Percentiles rank a stretch among this genome's conserved stretches.
phyloP scores from a whole-genome alignment of 2,797 vertebrate species.

The Poeciliopsis paucimaculata region DNA sequence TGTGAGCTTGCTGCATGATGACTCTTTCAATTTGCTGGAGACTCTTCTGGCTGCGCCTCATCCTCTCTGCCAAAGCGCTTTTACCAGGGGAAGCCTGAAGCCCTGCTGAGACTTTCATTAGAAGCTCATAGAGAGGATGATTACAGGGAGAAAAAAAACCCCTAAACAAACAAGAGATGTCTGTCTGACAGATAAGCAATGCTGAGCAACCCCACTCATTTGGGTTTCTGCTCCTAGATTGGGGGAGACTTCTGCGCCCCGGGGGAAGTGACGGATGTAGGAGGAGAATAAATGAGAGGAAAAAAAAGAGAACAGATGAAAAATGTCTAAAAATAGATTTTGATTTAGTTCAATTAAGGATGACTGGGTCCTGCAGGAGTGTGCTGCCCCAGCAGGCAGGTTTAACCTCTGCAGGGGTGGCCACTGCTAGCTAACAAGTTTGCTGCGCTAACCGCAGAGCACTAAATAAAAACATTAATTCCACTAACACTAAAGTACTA shows the following conservation, averaged over 20 bases:
- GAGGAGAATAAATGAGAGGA: slow-evolving; percentile 3
- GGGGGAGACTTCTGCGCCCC: slow-evolving; percentile 11
- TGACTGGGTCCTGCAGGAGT: background rate
- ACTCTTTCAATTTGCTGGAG: slow-evolving; percentile 26
- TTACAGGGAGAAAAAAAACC: slow-evolving; percentile 41
- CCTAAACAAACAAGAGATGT: slow-evolving; percentile 45
- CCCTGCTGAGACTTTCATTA: slow-evolving; percentile 60
- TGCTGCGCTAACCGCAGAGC: background rate
- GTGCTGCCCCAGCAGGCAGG: background rate
- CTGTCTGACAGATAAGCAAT: slow-evolving; percentile 32
- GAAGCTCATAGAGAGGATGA: slow-evolving; percentile 56
- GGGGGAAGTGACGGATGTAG: background rate
- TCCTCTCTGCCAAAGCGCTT: slow-evolving; percentile 39
- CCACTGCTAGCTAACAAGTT: background rate
- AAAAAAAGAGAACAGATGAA: slow-evolving; percentile 6
- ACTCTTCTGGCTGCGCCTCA: slow-evolving; percentile 31
- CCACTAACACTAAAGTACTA: background rate
- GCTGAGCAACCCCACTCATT: slow-evolving; percentile 19
- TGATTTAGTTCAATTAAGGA: background rate
- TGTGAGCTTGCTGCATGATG: slow-evolving; percentile 23
- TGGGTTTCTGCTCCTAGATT: slow-evolving; percentile 15
- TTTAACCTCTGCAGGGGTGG: background rate
- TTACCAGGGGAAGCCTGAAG: slow-evolving; percentile 43
- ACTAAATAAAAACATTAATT: background rate
- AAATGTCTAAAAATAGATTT: slow-evolving; percentile 4